phyloP scores from a whole-genome alignment of 1,140 invertebrate genomes.

The Lepeophtheirus salmonis region DNA sequence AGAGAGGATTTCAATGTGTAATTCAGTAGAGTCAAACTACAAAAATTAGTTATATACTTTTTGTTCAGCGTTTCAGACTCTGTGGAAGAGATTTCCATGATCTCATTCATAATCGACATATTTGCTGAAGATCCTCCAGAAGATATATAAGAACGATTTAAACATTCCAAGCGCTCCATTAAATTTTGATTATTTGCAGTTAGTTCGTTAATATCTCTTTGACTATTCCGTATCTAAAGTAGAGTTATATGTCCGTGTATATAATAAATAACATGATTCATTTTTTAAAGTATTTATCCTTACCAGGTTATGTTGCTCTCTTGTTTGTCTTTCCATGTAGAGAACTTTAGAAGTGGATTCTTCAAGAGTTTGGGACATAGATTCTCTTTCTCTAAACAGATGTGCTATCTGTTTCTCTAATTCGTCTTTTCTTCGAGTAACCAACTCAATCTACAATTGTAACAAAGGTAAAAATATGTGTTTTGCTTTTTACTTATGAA shows the following conservation, averaged over 20 bases:
- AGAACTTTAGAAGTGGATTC: slow-evolving; percentile 69
- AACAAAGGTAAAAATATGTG: no score
- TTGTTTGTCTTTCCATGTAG: slow-evolving; percentile 56
- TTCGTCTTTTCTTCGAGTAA: slow-evolving; percentile 61
- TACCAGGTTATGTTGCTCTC: slow-evolving; percentile 43
- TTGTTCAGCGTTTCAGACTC: background rate
- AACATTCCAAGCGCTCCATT: slow-evolving; percentile 29
- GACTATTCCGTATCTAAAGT: slow-evolving; percentile 29
- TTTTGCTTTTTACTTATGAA: no score
- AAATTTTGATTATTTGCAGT: slow-evolving; percentile 34
- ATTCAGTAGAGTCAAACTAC: no score
- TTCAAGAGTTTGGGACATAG: slow-evolving; percentile 51
- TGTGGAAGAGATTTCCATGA: background rate
- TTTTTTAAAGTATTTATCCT: no score
- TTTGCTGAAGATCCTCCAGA: background rate
- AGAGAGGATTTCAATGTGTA: no score
- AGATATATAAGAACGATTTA: slow-evolving; percentile 23
- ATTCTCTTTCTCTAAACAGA: slow-evolving; percentile 53
- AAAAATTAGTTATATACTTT: no score
- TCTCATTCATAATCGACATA: background rate
- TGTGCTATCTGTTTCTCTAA: slow-evolving; percentile 45
- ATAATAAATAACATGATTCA: background rate
- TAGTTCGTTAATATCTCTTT: slow-evolving; percentile 39
- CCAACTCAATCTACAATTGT: slow-evolving; percentile 50
- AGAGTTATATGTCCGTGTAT: slow-evolving; percentile 9